Percentiles rank a stretch among this genome's conserved stretches.
Conservation (phyloP, 2,113 vertebrate genomes). For the Macrotis lagotis region DNA sequence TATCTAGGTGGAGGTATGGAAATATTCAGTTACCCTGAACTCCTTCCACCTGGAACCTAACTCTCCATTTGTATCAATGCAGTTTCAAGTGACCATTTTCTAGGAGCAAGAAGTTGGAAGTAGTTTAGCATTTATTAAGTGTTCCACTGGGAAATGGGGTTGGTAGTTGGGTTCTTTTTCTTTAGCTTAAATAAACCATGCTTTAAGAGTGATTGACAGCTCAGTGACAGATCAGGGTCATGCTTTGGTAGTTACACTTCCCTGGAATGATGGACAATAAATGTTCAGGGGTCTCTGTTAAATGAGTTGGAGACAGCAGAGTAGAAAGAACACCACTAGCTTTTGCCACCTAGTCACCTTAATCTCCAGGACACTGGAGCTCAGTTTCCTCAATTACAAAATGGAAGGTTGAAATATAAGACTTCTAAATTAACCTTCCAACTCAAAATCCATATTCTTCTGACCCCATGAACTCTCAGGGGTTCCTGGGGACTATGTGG, state of each 20-base stretch:
- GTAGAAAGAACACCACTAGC: background rate
- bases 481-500: background rate
- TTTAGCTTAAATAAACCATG: background rate
- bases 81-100: background rate
- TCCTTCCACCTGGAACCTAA: background rate
- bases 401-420: background rate
- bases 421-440: background rate
- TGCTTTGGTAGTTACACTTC: background rate
- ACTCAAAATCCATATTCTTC: background rate
- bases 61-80: background rate
- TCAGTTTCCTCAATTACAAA: background rate
- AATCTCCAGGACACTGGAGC: background rate
- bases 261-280: conserved; percentile 1
- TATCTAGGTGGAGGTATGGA: background rate
- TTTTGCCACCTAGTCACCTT: background rate
- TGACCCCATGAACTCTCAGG: background rate
- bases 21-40: background rate
- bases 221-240: background rate
- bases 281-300: background rate
- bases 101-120: background rate
- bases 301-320: background rate
- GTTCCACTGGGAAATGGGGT: background rate
- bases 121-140: background rate
- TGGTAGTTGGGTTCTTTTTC: background rate
- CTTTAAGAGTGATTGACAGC: background rate